Evolutionary conservation across 2,113 vertebrate genomes (phyloP).

Genomic region (Macquaria australasica): DNA sequence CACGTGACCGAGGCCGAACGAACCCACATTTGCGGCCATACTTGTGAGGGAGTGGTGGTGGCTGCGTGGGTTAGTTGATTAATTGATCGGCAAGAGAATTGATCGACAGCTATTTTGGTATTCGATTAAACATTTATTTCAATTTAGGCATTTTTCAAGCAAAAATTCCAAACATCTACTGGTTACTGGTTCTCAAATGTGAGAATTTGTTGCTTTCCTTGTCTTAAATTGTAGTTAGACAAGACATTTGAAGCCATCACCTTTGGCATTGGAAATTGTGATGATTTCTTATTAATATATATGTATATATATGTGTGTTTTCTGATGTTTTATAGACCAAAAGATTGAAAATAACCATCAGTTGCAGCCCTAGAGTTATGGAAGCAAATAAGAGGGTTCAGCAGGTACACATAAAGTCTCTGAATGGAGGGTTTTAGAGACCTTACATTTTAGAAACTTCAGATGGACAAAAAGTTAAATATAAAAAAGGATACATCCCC

Average conservation of each 20-base stretch:
- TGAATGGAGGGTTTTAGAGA: not conserved
- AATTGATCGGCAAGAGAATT: not conserved
- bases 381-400: not conserved
- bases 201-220: not conserved
- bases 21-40: conserved; percentile 58
- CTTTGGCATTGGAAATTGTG: not conserved
- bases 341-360: not conserved
- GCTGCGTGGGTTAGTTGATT: not conserved
- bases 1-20: conserved; percentile 64
- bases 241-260: not conserved
- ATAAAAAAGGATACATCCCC: not conserved
- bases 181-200: not conserved
- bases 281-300: too few relatives aligned
- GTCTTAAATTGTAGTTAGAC: not conserved
- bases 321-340: not conserved
- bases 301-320: too few relatives aligned
- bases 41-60: conserved; percentile 39
- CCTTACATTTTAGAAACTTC: not conserved
- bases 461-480: not conserved
- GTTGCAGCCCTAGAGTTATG: not conserved
- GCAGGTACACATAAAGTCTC: not conserved
- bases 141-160: not conserved
- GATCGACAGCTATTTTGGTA: not conserved
- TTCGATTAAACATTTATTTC: not conserved
- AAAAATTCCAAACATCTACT: not conserved